Conservation (phyloP, 30 jellyfish, hydroid and myxozoan species). For the Hydra vulgaris region DNA sequence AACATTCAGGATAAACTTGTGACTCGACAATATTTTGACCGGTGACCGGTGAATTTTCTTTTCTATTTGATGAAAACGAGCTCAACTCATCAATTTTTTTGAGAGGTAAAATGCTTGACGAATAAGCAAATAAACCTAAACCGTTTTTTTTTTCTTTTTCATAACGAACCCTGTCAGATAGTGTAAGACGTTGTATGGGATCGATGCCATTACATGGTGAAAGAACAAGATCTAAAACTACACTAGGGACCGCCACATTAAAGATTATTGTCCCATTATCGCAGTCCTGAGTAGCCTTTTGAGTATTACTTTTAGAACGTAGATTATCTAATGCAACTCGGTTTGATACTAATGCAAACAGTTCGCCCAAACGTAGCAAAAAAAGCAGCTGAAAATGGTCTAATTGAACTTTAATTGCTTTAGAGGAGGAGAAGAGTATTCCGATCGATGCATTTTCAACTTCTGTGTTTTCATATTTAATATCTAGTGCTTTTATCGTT, state of each 20-base stretch:
- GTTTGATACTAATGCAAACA: constrained; percentile 43
- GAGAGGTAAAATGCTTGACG: background rate
- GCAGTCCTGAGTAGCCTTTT: background rate
- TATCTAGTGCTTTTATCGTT: background rate
- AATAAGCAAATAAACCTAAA: background rate
- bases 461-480: background rate
- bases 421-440: constrained; percentile 38
- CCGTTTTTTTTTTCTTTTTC: background rate
- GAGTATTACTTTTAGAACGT: constrained; percentile 9
- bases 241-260: constrained; percentile 47
- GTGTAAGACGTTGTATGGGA: constrained; percentile 20
- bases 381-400: constrained; percentile 88
- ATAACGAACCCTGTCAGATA: constrained; percentile 23
- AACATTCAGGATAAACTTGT: background rate
- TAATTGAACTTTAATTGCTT: constrained; percentile 55
- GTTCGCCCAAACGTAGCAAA: constrained; percentile 69
- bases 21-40: background rate
- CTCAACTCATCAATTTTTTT: background rate
- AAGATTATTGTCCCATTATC: constrained; percentile 11
- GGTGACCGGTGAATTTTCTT: background rate
- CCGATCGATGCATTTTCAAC: constrained; percentile 26
- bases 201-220: constrained; percentile 60
- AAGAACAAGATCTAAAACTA: constrained; percentile 49
- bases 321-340: constrained; percentile 41
- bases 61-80: background rate